These are phyloP conservation scores for Electrophaes corylata DNA, from an alignment of 2,888 invertebrate species.

Conservation along the genomic window DNA sequence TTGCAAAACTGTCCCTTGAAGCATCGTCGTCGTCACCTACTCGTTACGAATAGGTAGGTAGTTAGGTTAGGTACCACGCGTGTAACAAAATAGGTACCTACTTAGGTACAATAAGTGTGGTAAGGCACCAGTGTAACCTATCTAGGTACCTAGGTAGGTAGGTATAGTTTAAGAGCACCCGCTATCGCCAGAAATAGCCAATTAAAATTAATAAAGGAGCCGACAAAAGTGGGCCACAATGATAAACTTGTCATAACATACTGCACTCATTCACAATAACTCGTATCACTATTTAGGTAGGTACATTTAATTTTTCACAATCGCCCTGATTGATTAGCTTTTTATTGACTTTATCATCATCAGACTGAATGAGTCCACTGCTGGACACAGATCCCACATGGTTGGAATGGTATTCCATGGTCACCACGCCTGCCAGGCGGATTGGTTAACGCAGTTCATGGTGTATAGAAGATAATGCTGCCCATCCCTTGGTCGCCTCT, in stretches of 20 bases:
- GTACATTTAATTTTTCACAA: slow-evolving; percentile 9
- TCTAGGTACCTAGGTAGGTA: neutral
- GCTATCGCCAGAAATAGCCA: slow-evolving; percentile 23
- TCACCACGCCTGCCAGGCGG: no score
- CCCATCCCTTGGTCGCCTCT: no score
- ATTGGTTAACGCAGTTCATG: no score
- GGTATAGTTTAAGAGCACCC: neutral
- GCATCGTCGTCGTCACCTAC: no score
- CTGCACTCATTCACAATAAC: slow-evolving; percentile 12
- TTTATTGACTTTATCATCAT: neutral
- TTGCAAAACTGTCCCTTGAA: neutral
- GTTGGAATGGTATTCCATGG: no score
- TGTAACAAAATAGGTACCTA: no score
- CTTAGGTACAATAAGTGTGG: neutral
- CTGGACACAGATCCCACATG: no score
- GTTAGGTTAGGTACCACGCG: no score
- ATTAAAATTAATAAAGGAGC: slow-evolving; percentile 29
- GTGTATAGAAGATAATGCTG: no score
- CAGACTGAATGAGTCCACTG: no score
- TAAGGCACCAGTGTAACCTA: no score
- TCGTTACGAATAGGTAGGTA: no score
- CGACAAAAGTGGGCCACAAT: slow-evolving; percentile 28
- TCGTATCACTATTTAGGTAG: slow-evolving; percentile 4
- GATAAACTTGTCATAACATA: slow-evolving; percentile 30
- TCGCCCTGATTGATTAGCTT: neutral